phyloP scores from a whole-genome alignment of 2,797 vertebrate species.

The Sylvia borin region DNA sequence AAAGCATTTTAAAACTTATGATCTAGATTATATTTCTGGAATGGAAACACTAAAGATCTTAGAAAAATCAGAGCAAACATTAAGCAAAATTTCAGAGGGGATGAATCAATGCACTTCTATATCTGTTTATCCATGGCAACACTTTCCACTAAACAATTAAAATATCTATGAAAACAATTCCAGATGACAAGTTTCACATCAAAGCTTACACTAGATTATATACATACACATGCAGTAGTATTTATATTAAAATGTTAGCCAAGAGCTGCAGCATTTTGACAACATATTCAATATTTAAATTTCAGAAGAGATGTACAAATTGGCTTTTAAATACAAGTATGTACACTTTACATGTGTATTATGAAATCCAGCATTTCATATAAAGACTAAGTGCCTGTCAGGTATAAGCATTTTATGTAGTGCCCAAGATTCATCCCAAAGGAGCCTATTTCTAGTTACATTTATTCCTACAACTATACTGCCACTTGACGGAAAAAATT shows the following conservation, averaged over 20 bases:
- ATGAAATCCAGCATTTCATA: background rate
- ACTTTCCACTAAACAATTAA: conserved; percentile 7
- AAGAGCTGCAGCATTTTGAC: background rate
- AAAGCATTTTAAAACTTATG: background rate
- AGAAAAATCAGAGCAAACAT: background rate
- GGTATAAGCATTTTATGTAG: background rate
- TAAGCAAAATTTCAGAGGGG: background rate
- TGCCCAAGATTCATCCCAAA: background rate
- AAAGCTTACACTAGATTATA: background rate
- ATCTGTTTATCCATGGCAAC: background rate
- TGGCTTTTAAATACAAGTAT: background rate
- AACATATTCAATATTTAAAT: background rate
- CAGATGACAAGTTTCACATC: conserved; percentile 45
- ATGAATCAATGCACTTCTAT: background rate
- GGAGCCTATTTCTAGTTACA: background rate
- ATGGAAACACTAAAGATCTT: background rate
- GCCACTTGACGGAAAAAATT: background rate
- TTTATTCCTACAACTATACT: background rate
- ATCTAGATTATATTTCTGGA: background rate
- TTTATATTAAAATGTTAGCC: background rate
- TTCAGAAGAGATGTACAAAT: background rate
- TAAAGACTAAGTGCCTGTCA: background rate
- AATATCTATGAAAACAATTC: conserved; percentile 26
- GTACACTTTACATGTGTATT: background rate
- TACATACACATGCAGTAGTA: background rate